Percentiles rank a stretch among this genome's conserved stretches.
Evolutionary conservation across 2,113 vertebrate species (phyloP).

Genomic region (Pholis gunnellus): DNA sequence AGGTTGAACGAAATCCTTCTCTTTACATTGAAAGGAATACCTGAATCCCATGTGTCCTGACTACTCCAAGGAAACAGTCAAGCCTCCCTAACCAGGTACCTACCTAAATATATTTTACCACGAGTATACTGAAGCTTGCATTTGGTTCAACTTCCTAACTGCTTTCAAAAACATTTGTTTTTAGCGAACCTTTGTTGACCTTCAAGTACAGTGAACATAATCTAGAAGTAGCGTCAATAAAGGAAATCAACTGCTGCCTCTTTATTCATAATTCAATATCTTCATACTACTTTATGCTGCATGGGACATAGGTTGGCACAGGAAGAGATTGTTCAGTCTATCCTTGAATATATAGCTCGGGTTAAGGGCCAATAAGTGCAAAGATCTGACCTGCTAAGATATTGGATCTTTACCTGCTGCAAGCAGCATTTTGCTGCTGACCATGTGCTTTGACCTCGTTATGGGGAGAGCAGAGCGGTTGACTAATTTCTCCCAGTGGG

Average conservation of each 20-base stretch:
- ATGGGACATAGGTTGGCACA: not conserved
- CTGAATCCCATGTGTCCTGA: no score
- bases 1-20: not conserved
- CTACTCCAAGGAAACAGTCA: not conserved
- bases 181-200: constrained; percentile 11
- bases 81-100: not conserved
- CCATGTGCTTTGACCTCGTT: constrained; percentile 43
- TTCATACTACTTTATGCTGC: not conserved
- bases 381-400: constrained; percentile 18
- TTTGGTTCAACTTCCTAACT: not conserved
- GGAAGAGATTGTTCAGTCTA: not conserved
- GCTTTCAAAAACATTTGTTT: not conserved
- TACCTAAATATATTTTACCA: not conserved
- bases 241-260: constrained; percentile 19
- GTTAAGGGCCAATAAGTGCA: constrained; percentile 8
- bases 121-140: not conserved
- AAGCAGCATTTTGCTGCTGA: constrained; percentile 34
- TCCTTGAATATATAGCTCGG: constrained; percentile 4
- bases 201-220: constrained; percentile 6
- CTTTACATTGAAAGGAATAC: not conserved
- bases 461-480: not conserved
- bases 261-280: constrained; percentile 32
- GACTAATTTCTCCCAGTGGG: constrained; percentile 46
- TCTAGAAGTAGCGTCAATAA: constrained; percentile 11
- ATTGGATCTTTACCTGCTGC: constrained; percentile 15